These are phyloP conservation scores for Xyrichtys novacula DNA, from an alignment of 2,797 vertebrate species.

Conservation along the genomic window DNA sequence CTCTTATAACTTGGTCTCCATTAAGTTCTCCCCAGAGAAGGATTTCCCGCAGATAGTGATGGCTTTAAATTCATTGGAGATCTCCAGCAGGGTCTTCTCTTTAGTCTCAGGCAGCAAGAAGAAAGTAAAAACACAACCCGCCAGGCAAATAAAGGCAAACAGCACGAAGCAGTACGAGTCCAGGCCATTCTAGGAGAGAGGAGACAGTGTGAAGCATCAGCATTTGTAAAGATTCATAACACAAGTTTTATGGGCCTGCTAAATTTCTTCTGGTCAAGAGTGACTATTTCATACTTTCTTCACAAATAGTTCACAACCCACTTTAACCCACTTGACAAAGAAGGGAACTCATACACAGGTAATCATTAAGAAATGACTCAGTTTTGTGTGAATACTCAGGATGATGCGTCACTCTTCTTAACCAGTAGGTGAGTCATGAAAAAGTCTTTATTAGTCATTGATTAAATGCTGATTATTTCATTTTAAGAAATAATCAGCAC, in stretches of 20 bases:
- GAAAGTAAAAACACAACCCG: slow-evolving; percentile 71
- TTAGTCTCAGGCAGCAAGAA: slow-evolving; percentile 85
- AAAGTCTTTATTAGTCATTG: too few relatives aligned
- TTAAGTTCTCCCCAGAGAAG: slow-evolving; percentile 4
- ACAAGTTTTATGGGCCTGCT: not conserved
- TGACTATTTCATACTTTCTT: too few relatives aligned
- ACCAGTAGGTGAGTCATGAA: too few relatives aligned
- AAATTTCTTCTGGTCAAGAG: not conserved
- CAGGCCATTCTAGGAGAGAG: slow-evolving; percentile 63
- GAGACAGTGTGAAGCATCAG: slow-evolving; percentile 1
- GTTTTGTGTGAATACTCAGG: too few relatives aligned
- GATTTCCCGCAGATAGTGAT: slow-evolving; percentile 71
- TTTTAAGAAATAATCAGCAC: too few relatives aligned
- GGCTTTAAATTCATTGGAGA: slow-evolving; percentile 75
- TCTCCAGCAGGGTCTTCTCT: slow-evolving; percentile 82
- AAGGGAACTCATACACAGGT: too few relatives aligned
- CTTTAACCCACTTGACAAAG: too few relatives aligned
- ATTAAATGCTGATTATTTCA: too few relatives aligned
- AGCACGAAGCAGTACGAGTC: slow-evolving; percentile 75
- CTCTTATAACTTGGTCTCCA: slow-evolving; percentile 76
- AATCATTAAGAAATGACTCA: too few relatives aligned
- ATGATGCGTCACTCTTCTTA: too few relatives aligned
- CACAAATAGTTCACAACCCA: too few relatives aligned
- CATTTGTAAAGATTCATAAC: not conserved
- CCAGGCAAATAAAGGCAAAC: slow-evolving; percentile 71